Conservation (phyloP, 2,113 vertebrate species). For the Hippolais icterina region DNA sequence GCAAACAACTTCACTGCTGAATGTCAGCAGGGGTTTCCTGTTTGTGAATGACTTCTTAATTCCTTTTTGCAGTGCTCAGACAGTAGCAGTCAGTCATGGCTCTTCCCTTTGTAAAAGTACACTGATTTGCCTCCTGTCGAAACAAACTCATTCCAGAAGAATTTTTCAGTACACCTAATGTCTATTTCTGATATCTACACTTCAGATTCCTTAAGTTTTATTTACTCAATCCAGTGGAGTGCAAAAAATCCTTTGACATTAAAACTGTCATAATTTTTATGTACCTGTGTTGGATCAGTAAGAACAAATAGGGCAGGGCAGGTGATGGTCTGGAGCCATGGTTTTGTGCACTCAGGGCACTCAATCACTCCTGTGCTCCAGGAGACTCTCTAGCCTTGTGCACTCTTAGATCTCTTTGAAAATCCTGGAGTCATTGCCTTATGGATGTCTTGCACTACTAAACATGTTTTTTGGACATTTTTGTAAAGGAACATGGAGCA, state of each 20-base stretch:
- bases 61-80: not conserved
- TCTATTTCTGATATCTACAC: not conserved
- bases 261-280: not conserved
- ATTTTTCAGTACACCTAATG: not conserved
- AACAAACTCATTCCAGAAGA: not conserved
- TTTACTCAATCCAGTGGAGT: not conserved
- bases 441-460: not conserved
- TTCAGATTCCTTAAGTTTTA: not conserved
- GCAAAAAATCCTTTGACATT: not conserved
- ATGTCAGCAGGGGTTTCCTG: constrained; percentile 21
- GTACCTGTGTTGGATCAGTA: not conserved
- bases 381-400: not conserved
- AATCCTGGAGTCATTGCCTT: not conserved
- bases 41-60: constrained; percentile 19
- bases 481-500: not conserved
- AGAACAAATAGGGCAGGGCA: not conserved
- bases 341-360: not conserved
- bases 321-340: not conserved
- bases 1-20: not conserved
- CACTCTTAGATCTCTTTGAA: not conserved
- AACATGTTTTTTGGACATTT: not conserved
- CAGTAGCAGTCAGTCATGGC: not conserved
- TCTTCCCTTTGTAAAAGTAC: not conserved
- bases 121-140: not conserved
- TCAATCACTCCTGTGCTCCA: not conserved